phyloP scores from a whole-genome alignment of 2,888 invertebrate genomes.

The Tetranychus truncatus region DNA sequence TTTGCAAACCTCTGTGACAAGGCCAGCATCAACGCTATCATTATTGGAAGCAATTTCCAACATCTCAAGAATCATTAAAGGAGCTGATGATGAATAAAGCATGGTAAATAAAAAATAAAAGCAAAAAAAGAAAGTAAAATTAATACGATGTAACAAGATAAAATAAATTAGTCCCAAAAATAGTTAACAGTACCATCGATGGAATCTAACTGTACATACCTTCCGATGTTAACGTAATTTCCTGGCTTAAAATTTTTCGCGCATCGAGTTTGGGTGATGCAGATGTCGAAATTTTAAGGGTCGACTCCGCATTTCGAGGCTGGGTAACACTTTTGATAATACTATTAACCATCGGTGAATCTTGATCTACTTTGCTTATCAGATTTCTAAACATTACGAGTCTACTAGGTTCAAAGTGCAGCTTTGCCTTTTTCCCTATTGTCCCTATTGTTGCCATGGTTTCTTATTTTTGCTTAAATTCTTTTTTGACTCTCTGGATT shows the following conservation, averaged over 20 bases:
- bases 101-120: neutral
- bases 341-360: neutral
- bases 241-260: neutral
- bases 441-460: neutral
- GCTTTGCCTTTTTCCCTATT: neutral
- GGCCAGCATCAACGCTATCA: conserved; percentile 49
- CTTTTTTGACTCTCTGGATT: neutral
- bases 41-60: conserved; percentile 57
- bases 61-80: conserved; percentile 42
- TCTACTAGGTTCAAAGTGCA: no score
- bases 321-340: neutral
- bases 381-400: no score
- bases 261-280: neutral
- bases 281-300: neutral
- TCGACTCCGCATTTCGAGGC: neutral
- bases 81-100: neutral
- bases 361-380: no score
- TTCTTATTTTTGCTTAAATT: neutral
- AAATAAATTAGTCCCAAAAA: neutral
- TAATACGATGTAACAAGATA: neutral
- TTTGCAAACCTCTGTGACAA: conserved; percentile 56
- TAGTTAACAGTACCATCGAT: neutral
- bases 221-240: neutral
- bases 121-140: neutral
- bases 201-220: neutral